Base-by-base conservation (phyloP, 2,113 vertebrate species). In the Trogon melanurus region DNA sequence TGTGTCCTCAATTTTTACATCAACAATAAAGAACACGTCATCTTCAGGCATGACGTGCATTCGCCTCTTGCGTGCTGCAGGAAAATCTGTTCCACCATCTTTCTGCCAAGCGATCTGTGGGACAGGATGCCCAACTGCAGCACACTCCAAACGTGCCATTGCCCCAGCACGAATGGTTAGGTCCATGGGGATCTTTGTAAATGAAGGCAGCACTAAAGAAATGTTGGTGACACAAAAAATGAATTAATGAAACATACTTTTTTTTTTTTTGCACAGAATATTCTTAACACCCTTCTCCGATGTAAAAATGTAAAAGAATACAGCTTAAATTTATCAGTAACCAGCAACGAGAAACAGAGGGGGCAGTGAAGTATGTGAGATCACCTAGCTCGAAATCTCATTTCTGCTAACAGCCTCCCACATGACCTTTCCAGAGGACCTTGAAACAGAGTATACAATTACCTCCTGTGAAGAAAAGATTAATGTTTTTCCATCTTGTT, bases 31-130 rank as follows among this genome's bases (percentile, higher is more conserved):
- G 96, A 99, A 99, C 7, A 99, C 99, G 0, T 99, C 99, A 10
- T 99, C 99, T 94, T 99, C 99, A 0, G 99, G 99, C 99, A 99
- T 99, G 23, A 99, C 99, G 2, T 99, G 99, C 99, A 99, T 99
- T 19, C 99, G 98, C 6, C 99, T 98, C 93, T 99, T 99, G 6
- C 99, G 98, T 0, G 99, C 99, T 0, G 99, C 99, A 1, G 99
- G 99, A 89, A 99, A 99, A 95, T 99, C 99, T 0, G 98, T 99
- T 82, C 99, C 99, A 11, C 99, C 99, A 6, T 99, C 99, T 72
- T 99, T 99, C 88, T 99, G 99, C 99, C 99, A 99, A 75, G 99
- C 99, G 22, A 99, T 99, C 97, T 99, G 99, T 3, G 99, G 99
- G 20, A 98, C 97, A 0, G 99, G 99, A 85, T 99, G 99, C 1